Conservation (phyloP, 2,113 vertebrate species). For the Planiliza haematocheilus region DNA sequence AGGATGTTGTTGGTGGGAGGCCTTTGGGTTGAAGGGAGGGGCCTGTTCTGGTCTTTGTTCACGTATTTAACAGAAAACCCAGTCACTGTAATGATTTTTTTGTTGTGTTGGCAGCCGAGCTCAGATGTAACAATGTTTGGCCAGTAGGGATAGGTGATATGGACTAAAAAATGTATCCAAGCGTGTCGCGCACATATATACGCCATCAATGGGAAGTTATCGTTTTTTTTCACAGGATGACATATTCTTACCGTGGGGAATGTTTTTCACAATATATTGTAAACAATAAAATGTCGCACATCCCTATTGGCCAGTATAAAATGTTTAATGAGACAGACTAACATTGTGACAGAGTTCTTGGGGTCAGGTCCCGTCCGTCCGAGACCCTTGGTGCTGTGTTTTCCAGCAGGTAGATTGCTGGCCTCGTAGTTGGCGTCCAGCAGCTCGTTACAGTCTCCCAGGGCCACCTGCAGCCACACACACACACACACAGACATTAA, state of each 20-base stretch:
- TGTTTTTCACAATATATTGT: too few species aligned
- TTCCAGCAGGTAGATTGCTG: constrained; percentile 81
- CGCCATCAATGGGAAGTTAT: too few species aligned
- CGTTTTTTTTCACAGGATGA: too few species aligned
- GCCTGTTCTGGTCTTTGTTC: too few species aligned
- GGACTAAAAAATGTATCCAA: constrained; percentile 3
- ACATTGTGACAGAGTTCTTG: constrained; percentile 80
- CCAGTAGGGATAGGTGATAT: too few species aligned
- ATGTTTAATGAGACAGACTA: constrained; percentile 67
- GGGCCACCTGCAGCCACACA: constrained; percentile 85
- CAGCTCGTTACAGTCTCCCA: constrained; percentile 88
- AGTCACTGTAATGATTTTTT: not conserved
- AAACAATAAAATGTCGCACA: too few species aligned
- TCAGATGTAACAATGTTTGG: not conserved
- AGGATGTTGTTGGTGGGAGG: too few species aligned
- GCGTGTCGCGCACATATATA: too few species aligned
- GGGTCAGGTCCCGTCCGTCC: constrained; percentile 87
- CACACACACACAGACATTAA: not conserved
- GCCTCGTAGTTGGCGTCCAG: constrained; percentile 86
- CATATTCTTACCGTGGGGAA: too few species aligned
- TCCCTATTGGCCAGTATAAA: too few species aligned
- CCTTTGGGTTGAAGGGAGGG: too few species aligned
- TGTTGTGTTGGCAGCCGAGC: constrained; percentile 9
- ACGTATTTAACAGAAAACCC: too few species aligned
- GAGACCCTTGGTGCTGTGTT: constrained; percentile 91